These are phyloP conservation scores for Megaustenia siamemsis DNA, from an alignment of 2,888 invertebrate species.

Conservation along the genomic window DNA sequence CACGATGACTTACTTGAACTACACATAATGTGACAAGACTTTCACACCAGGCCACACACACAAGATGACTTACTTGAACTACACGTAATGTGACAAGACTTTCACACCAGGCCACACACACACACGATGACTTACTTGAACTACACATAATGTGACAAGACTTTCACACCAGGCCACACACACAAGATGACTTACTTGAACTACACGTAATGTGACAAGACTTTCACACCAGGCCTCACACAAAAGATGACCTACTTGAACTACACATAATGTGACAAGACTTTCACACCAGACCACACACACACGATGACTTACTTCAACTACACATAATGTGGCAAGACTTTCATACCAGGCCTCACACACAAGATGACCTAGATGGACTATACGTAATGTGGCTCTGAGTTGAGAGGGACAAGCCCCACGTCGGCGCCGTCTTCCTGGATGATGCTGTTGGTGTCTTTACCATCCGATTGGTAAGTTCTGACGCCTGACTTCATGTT, in stretches of 20 bases:
- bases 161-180: too few relatives aligned
- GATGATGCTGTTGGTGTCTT: conserved; percentile 33
- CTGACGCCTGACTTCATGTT: conserved; percentile 53
- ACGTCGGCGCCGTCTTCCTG: conserved; percentile 40
- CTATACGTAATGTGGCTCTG: conserved; percentile 28
- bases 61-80: too few relatives aligned
- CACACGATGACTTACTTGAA: too few relatives aligned
- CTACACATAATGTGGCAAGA: not conserved
- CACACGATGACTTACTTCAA: not conserved
- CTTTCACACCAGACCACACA: not conserved
- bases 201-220: not conserved
- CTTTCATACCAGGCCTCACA: not conserved
- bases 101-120: too few relatives aligned
- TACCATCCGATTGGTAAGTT: not conserved
- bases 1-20: too few relatives aligned
- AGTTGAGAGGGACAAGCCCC: conserved; percentile 29
- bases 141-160: too few relatives aligned
- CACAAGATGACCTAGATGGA: not conserved
- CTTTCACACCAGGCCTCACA: not conserved
- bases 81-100: too few relatives aligned
- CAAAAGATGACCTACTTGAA: not conserved
- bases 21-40: too few relatives aligned
- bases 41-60: too few relatives aligned
- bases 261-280: not conserved
- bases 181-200: too few relatives aligned